Conservation (phyloP, 2,797 vertebrate species). For the Fistularia commersonii region DNA sequence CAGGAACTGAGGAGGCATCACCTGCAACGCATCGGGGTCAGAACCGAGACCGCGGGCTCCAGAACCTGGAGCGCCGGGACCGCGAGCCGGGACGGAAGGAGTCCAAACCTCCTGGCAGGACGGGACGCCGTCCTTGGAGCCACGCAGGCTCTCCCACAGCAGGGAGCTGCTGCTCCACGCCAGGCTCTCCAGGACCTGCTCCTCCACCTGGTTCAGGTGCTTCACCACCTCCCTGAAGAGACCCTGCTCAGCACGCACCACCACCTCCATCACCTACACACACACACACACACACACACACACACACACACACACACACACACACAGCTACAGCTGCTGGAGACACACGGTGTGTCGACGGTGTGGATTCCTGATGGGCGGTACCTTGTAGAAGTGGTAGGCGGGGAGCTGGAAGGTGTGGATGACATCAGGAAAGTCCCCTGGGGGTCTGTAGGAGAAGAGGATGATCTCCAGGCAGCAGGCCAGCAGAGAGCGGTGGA, state of each 20-base stretch:
- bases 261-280: constrained; percentile 91
- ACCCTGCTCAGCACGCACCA: constrained; percentile 94
- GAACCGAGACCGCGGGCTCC: constrained; percentile 75
- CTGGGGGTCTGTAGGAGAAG: constrained; percentile 89
- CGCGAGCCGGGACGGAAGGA: background rate
- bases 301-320: too few species aligned
- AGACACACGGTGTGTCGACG: too few species aligned
- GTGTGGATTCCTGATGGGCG: too few species aligned
- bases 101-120: constrained; percentile 90
- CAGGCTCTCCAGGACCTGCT: constrained; percentile 91
- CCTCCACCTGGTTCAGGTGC: constrained; percentile 93
- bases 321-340: too few species aligned
- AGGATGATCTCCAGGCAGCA: constrained; percentile 90
- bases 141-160: constrained; percentile 84
- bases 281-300: background rate
- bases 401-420: constrained; percentile 85
- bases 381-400: constrained; percentile 96
- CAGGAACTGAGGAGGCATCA: constrained; percentile 88
- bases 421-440: constrained; percentile 83
- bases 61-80: too few species aligned
- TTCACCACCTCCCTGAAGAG: constrained; percentile 98
- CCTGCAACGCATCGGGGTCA: constrained; percentile 65
- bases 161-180: constrained; percentile 86
- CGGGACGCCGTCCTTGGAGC: constrained; percentile 82
- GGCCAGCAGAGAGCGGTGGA: constrained; percentile 87